Evolutionary conservation across 2,113 vertebrate species (phyloP).

Genomic region (Notiomystis cincta): DNA sequence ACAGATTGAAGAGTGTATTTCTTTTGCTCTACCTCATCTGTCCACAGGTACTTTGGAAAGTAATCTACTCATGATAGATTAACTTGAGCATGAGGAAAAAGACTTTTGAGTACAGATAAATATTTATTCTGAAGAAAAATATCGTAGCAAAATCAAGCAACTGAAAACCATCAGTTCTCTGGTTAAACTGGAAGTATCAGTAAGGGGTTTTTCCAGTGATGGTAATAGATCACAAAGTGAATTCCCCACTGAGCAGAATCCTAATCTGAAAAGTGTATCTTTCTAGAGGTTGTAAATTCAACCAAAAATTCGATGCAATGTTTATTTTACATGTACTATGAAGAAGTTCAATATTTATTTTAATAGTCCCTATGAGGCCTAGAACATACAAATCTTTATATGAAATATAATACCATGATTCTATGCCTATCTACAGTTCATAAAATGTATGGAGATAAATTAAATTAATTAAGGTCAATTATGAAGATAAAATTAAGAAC

Average conservation of each 20-base stretch:
- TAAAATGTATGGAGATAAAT: neutral
- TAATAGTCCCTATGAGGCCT: neutral
- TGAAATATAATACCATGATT: neutral
- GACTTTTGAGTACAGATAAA: neutral
- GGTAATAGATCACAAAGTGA: neutral
- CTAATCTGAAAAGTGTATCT: neutral
- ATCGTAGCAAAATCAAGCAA: neutral
- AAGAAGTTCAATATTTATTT: neutral
- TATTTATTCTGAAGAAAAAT: neutral
- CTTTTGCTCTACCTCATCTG: neutral
- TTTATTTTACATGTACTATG: neutral
- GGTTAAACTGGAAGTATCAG: neutral
- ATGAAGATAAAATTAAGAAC: neutral
- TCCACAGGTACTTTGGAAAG: neutral
- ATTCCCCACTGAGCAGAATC: neutral
- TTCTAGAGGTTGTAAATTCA: neutral
- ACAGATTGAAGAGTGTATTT: neutral
- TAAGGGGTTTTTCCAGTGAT: neutral
- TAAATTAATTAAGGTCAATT: neutral
- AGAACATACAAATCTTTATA: neutral
- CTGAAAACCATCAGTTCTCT: neutral
- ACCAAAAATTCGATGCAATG: neutral
- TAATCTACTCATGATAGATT: neutral
- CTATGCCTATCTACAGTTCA: neutral
- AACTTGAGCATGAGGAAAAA: neutral